Base-by-base conservation (phyloP, 2,113 vertebrate species). In the Misgurnus anguillicaudatus region DNA sequence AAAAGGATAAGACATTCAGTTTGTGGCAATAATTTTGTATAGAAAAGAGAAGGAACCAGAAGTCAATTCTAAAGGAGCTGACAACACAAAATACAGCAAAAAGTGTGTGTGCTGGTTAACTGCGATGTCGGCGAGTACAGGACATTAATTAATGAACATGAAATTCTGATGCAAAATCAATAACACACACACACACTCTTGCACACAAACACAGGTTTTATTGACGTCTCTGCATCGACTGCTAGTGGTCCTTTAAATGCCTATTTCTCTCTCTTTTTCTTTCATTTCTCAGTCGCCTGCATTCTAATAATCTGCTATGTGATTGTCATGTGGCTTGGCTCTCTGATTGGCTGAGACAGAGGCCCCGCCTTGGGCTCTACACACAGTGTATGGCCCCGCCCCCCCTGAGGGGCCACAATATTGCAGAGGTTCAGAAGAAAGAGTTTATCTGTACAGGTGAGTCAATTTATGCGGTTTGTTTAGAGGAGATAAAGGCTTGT, bases 241-340 rank as follows among this genome's bases (percentile, higher is more conserved):
- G 4, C 8, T 14, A 42, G 1, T 4, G 17, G 53, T 41, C 48
- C 13, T 17, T 53, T 9, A 31, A 21, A 14, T 13, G 45, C 60
- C 17, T 38, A 38, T 68, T 64, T 9, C 9, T 66, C 39, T 11
- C 10, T 41, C 19, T 21, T n/a, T 19, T 60, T 67, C 42, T 16
- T 47, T 38, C 7, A 48, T 14, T n/a, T 65, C 24, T 83, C 24
- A 99, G 98, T 85, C 97, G 98, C 53, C 95, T 99, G n/a, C 98
- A 99, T 87, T 98, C 97, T 74, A 99, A 99, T 93, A 98, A 96
- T 91, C 92, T 99, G 79, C 93, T 94, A 70, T 99, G 98, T 60
- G 98, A 99, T 73, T 99, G 98, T 87, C 94, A 98, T 81, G 93
- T 99, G 87, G 95, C 98, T 83, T 99, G 98, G 98, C 91, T 99